Evolutionary conservation across 53 echinoderm and acorn worm genomes (phyloP), one percentile per base, ranked within the genome.

Genomic region (Luidia sarsii): DNA sequence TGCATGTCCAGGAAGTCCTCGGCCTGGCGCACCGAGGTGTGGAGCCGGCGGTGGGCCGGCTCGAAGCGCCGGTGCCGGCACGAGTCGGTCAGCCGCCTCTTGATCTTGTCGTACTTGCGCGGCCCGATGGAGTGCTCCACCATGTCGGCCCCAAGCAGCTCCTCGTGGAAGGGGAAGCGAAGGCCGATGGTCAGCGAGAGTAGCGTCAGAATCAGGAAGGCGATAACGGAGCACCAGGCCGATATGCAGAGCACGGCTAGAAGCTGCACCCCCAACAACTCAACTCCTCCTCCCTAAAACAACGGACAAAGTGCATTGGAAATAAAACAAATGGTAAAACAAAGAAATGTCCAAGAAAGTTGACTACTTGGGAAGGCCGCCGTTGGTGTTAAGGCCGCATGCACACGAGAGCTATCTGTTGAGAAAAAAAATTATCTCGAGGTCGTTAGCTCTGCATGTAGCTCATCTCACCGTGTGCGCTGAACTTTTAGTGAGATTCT

Each of bases 121-220:
- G 74, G 75, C 4, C 91, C 91, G 37, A 91, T 91, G 67, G 87
- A 87, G 39, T 91, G 91, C 43, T 91, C 91, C 16, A 91, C 91
- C 53, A 91, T 75, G 35, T 91, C 91, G 3, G 91, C 87, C 0
- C 91, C 91, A 4, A 91, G 71, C 1, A 91, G 48, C 46, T 91
- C 91, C 50, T 91, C 87, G 50, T 91, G 87, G 34, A 88, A 87
- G n/a, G 87, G 75, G 13, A 91, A 73, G 14, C 91, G 72, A 3
- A 91, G 70, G 14, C 91, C 91, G 24, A 91, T 79, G 1, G 85
- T 67, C 2, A 72, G 27, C 3, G 82, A 75, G 20, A 91, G 64
- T 2, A 87, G 43, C 28, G 63, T 45, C 1, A 91, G 79, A 1
- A 83, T 63, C 7, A 87, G 39, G 46, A 33, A 74, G 7, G 87